Conservation (phyloP, 1,140 invertebrate species). For the Drosophila mojavensis region DNA sequence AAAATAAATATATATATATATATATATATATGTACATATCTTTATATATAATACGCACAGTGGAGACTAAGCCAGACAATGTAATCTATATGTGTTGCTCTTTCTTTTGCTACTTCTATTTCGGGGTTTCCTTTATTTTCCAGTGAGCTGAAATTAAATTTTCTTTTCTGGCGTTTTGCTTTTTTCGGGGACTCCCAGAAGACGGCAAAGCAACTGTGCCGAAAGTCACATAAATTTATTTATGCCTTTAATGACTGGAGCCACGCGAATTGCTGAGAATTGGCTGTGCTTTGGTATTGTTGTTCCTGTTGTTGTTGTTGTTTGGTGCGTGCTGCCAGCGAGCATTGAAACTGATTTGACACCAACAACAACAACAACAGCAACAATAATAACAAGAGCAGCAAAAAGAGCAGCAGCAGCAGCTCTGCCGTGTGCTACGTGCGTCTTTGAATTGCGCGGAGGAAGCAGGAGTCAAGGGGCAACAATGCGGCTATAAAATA, state of each 20-base stretch:
- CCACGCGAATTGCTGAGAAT: conserved; percentile 74
- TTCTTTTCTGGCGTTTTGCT: neutral
- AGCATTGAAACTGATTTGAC: conserved; percentile 77
- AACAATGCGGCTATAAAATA: conserved; percentile 73
- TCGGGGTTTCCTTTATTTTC: conserved; percentile 8
- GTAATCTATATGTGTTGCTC: conserved; percentile 38
- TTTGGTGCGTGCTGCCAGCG: conserved; percentile 65
- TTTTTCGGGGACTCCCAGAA: conserved; percentile 16
- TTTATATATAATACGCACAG: conserved; percentile 27
- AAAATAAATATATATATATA: conserved; percentile 4
- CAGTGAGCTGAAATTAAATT: conserved; percentile 51
- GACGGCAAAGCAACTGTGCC: conserved; percentile 54
- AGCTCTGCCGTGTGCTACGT: conserved; percentile 72
- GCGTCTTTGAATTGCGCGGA: conserved; percentile 63
- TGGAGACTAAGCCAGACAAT: conserved; percentile 23
- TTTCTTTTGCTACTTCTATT: conserved; percentile 12
- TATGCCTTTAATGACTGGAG: conserved; percentile 83
- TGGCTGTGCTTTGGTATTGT: conserved; percentile 50
- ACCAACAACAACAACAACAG: conserved; percentile 64
- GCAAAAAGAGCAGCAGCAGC: conserved; percentile 15
- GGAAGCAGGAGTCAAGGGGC: conserved; percentile 10
- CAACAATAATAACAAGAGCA: conserved; percentile 17
- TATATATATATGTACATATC: no score
- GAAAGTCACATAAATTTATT: conserved; percentile 84
- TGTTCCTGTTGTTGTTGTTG: conserved; percentile 38